A percentile compares a stretch with the other conserved stretches of the same genome.
phyloP scores from a whole-genome alignment of 2,113 vertebrate species.

The Brachyhypopomus gauderio region DNA sequence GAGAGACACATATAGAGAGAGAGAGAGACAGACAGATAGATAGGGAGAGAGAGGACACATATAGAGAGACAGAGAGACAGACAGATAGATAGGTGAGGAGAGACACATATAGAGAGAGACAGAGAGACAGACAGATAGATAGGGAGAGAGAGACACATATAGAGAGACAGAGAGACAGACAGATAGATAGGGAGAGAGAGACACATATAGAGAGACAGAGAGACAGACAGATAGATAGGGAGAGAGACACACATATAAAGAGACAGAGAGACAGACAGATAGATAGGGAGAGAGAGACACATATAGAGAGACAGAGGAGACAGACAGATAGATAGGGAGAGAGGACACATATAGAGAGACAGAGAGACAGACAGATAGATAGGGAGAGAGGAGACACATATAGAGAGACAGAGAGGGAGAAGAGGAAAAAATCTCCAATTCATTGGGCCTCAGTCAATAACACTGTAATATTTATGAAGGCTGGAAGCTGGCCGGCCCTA shows the following conservation, averaged over 20 bases:
- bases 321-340: slow-evolving; percentile 2
- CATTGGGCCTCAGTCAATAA: slow-evolving; percentile 81
- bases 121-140: slow-evolving; percentile 47
- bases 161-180: slow-evolving; percentile 21
- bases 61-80: slow-evolving; percentile 14
- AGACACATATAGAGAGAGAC: neutral
- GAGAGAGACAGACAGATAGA: slow-evolving; percentile 42
- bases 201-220: neutral
- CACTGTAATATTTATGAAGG: slow-evolving; percentile 83
- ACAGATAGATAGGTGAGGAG: slow-evolving; percentile 52
- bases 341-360: neutral
- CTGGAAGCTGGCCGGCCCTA: slow-evolving; percentile 79
- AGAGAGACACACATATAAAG: too few species aligned
- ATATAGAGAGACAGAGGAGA: neutral
- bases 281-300: neutral
- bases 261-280: slow-evolving; percentile 42
- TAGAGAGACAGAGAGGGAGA: slow-evolving; percentile 10
- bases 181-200: slow-evolving; percentile 53
- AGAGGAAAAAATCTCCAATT: slow-evolving; percentile 77
- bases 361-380: slow-evolving; percentile 49
- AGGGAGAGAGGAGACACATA: slow-evolving; percentile 42
- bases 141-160: slow-evolving; percentile 42
- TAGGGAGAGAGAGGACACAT: slow-evolving; percentile 46
- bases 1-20: neutral
- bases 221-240: too few species aligned